Base-by-base conservation (phyloP, 2,113 vertebrate species). In the Helogale parvula region DNA sequence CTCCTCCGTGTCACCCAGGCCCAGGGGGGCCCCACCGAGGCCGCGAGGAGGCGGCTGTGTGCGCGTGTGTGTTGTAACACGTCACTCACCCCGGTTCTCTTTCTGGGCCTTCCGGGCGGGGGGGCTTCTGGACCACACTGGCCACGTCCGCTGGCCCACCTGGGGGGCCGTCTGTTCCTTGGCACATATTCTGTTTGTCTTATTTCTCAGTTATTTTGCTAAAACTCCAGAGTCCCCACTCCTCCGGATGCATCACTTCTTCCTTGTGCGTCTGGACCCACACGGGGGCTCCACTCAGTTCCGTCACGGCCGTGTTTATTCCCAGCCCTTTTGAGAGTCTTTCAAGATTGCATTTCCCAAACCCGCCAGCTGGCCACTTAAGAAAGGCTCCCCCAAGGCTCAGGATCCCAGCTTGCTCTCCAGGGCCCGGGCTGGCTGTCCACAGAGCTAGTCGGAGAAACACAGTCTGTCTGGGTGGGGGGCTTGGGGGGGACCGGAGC, bases 71-170 rank as follows among this genome's bases (percentile, higher is more conserved):
- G 15, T 1, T 14, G 21, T 21, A 25, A 60, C 57, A 60, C 21
- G 8, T 65, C 63, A 31, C 63, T 47, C 1, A 9, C 14, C 72
- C 14, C 5, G 41, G 74, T 9, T 9, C 74, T 15, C 27, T 17
- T 9, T 41, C 74, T 27, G 4, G 41, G 41, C 41, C 41, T 14
- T 45, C 66, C 15, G 63, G 41, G 21, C 17, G 35, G 0, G n/a
- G 5, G 21, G 12, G n/a, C n/a, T n/a, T 45, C 38, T 10, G 74
- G 7, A 16, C 41, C 45, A 57, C 23, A 1, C 4, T 3, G 60
- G 31, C 19, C 33, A 23, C 9, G 15, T 11, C 5, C 14, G 27
- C n/a, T 0, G 2, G 27, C 19, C 45, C 12, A 0, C 1, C 41
- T 7, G 4, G 12, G 15, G 11, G n/a, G 1, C 12, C 9, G 11